phyloP scores from a whole-genome alignment of 1,140 invertebrate species.

The Drosophila repletoides region DNA sequence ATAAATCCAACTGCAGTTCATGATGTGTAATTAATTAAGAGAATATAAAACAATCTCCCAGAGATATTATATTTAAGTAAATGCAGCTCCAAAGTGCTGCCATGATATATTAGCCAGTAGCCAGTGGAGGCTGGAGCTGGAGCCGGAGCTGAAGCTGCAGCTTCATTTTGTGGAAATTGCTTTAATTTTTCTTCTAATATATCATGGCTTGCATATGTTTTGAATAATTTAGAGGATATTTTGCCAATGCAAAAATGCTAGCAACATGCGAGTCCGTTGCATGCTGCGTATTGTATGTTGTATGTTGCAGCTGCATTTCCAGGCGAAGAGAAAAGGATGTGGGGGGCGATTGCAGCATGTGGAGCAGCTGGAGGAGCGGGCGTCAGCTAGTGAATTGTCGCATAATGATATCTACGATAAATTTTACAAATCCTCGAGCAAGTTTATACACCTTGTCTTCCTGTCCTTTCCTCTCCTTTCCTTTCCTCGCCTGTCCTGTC shows the following conservation, averaged over 20 bases:
- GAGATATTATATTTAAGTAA: constrained; percentile 9
- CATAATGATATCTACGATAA: constrained; percentile 77
- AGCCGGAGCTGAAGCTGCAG: no score
- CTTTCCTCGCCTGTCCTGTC: not conserved
- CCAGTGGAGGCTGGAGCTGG: no score
- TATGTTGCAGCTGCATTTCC: constrained; percentile 60
- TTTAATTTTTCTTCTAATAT: constrained; percentile 28
- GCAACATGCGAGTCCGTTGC: constrained; percentile 34
- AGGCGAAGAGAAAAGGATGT: not conserved
- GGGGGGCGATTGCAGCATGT: not conserved
- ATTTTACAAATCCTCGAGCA: constrained; percentile 68
- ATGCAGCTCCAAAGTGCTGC: not conserved
- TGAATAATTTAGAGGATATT: constrained; percentile 69
- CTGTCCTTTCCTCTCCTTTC: constrained; percentile 12
- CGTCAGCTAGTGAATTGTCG: constrained; percentile 64
- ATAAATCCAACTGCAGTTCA: no score
- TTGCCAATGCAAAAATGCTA: constrained; percentile 69
- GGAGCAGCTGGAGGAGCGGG: constrained; percentile 2
- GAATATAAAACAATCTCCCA: not conserved
- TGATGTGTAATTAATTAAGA: no score
- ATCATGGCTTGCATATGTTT: constrained; percentile 72
- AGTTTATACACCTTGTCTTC: constrained; percentile 40
- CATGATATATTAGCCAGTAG: not conserved
- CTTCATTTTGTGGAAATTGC: not conserved
- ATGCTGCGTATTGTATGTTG: no score